Evolutionary conservation across 2,113 vertebrate species (phyloP).

Genomic region (Scomber colias): DNA sequence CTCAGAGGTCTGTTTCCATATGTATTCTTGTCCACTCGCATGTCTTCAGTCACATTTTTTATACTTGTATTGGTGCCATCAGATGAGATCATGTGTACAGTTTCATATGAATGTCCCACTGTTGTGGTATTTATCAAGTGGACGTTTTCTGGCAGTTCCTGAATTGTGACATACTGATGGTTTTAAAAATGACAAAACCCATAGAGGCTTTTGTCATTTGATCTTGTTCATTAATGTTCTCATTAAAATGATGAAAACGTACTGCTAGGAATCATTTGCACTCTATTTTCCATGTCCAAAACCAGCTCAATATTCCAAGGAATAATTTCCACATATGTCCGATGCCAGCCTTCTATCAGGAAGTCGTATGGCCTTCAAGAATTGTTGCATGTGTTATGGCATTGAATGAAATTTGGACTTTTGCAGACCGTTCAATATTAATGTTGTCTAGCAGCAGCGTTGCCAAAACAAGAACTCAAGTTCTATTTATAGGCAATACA

Average conservation of each 20-base stretch:
- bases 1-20: neutral
- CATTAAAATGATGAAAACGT: neutral
- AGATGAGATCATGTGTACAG: constrained; percentile 3
- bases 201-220: neutral
- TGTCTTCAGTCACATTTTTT: constrained; percentile 13
- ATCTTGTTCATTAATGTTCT: neutral
- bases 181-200: constrained; percentile 5
- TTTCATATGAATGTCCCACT: constrained; percentile 9
- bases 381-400: too few species aligned
- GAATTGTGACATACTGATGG: neutral
- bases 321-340: too few species aligned
- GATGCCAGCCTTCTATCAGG: too few species aligned
- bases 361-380: too few species aligned
- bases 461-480: too few species aligned
- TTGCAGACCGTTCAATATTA: too few species aligned
- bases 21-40: neutral
- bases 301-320: too few species aligned
- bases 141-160: neutral
- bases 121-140: neutral
- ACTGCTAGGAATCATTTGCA: too few species aligned
- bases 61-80: constrained; percentile 1
- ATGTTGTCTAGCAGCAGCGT: too few species aligned
- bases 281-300: too few species aligned
- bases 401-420: too few species aligned
- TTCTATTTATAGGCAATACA: too few species aligned